A percentile compares a stretch with the other conserved stretches of the same genome.
These are phyloP conservation scores for Herpetotheres cachinnans DNA, from an alignment of 2,113 vertebrate genomes.

Conservation along the genomic window DNA sequence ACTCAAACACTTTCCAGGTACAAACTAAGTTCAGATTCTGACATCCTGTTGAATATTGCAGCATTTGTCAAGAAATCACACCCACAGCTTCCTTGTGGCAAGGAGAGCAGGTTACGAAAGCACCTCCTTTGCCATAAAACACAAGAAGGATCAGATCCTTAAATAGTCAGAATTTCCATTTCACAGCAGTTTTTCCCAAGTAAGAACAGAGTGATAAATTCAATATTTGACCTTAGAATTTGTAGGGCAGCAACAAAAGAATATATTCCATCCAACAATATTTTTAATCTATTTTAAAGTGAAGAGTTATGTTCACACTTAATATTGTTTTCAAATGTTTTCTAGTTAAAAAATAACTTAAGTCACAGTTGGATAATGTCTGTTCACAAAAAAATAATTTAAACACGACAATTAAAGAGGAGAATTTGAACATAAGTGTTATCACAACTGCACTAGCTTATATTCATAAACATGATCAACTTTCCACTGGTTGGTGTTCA, in stretches of 20 bases:
- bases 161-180: conserved; percentile 38
- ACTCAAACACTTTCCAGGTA: neutral
- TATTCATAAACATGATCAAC: neutral
- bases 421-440: neutral
- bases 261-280: neutral
- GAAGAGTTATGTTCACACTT: fast-evolving
- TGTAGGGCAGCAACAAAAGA: neutral
- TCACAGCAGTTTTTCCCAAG: conserved; percentile 35
- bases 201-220: conserved; percentile 38
- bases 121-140: conserved; percentile 7
- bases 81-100: neutral
- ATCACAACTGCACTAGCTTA: neutral
- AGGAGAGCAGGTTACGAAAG: neutral
- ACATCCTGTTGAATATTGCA: neutral
- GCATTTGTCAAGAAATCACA: neutral
- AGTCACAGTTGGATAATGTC: neutral
- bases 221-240: conserved; percentile 23
- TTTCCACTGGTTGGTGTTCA: neutral
- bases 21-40: neutral
- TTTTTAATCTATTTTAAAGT: neutral
- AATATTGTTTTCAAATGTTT: neutral
- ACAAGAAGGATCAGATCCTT: conserved; percentile 8
- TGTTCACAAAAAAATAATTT: neutral
- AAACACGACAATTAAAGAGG: neutral
- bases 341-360: neutral